phyloP scores from a whole-genome alignment of 2,888 invertebrate species.

The Beris chalybata region DNA sequence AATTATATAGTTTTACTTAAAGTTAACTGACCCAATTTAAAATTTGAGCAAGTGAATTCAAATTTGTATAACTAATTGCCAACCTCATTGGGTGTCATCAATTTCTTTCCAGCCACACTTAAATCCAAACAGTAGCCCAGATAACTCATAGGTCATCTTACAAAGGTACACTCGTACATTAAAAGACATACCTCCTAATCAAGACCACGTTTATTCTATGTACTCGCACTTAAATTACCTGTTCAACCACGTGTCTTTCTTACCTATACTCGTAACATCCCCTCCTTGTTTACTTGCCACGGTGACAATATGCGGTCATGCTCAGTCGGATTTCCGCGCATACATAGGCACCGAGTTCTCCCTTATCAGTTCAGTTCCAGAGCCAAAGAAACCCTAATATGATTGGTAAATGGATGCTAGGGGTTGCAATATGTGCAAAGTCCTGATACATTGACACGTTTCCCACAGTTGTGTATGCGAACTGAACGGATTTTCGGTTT shows the following conservation, averaged over 20 bases:
- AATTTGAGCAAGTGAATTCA: no score
- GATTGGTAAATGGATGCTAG: constrained; percentile 17
- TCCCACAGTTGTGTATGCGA: no score
- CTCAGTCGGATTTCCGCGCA: neutral
- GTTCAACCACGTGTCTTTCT: constrained; percentile 28
- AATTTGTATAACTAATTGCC: no score
- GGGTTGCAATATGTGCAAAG: constrained; percentile 9
- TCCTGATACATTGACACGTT: constrained; percentile 9
- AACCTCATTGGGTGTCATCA: no score
- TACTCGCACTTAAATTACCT: constrained; percentile 6
- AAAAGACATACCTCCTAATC: constrained; percentile 12
- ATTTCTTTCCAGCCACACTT: no score
- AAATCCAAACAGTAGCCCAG: no score
- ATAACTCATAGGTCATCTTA: no score
- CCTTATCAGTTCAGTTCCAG: constrained; percentile 6
- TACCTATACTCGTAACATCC: neutral
- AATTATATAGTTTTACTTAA: no score
- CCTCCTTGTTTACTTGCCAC: neutral
- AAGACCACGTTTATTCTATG: constrained; percentile 27
- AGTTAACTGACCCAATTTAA: no score
- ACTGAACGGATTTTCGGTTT: no score
- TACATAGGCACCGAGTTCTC: constrained; percentile 16
- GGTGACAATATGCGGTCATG: constrained; percentile 2
- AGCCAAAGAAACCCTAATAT: neutral
- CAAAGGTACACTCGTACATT: no score